Evolutionary conservation across 2,888 invertebrate species (phyloP).

Genomic region (Griposia aprilina): DNA sequence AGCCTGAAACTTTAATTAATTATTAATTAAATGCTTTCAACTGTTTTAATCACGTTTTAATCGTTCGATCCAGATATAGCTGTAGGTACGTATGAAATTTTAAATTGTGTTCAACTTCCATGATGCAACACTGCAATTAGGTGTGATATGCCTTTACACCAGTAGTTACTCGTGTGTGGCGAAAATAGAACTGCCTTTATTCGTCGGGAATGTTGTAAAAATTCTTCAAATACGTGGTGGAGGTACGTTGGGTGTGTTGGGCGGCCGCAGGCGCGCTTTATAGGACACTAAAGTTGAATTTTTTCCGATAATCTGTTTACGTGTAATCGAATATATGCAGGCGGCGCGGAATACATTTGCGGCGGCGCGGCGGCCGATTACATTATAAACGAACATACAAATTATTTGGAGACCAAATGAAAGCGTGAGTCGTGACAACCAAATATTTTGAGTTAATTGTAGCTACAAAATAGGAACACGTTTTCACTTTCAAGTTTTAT

Average conservation of each 20-base stretch:
- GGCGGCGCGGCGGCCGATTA: constrained; percentile 25
- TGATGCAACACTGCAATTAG: constrained; percentile 21
- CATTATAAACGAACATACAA: constrained; percentile 46
- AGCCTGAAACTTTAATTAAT: constrained; percentile 37
- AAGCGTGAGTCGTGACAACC: neutral
- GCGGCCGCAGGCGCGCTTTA: constrained; percentile 10
- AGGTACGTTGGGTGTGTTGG: neutral
- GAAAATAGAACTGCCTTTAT: constrained; percentile 34
- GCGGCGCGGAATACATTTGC: constrained; percentile 46
- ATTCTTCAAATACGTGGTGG: constrained; percentile 26
- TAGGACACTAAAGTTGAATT: constrained; percentile 60
- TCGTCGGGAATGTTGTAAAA: constrained; percentile 30
- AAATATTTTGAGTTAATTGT: neutral
- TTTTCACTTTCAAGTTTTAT: constrained; percentile 2
- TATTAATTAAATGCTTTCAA: constrained; percentile 24
- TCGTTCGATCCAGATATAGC: neutral
- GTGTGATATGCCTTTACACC: constrained; percentile 1
- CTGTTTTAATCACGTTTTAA: constrained; percentile 1
- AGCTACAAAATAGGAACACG: constrained; percentile 8
- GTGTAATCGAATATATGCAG: constrained; percentile 68
- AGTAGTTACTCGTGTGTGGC: no score
- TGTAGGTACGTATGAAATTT: neutral
- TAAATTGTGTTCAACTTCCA: neutral
- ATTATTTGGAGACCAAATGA: constrained; percentile 41
- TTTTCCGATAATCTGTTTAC: constrained; percentile 77